Conservation (phyloP, 2,113 vertebrate species). For the Lasiurus borealis region DNA sequence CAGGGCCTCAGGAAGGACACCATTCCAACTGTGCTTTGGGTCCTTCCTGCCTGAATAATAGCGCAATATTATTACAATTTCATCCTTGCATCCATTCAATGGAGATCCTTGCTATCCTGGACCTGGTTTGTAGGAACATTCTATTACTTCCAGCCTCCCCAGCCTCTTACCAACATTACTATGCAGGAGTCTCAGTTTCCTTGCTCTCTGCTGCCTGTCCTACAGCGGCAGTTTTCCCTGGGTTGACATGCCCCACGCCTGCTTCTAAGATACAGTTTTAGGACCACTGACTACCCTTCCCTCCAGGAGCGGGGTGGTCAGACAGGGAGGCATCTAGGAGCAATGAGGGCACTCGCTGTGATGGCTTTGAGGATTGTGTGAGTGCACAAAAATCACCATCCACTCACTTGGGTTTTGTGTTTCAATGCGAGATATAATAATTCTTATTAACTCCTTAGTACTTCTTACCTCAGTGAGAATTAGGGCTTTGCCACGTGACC, state of each 20-base stretch:
- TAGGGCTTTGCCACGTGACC: not conserved
- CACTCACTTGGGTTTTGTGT: not conserved
- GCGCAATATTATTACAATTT: not conserved
- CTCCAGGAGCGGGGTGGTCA: not conserved
- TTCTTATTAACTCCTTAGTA: not conserved
- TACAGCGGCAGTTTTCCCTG: not conserved
- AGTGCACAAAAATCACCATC: not conserved
- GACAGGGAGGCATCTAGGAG: not conserved
- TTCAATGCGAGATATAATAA: not conserved
- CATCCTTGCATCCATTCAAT: not conserved
- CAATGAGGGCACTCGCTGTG: not conserved
- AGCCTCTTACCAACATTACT: not conserved
- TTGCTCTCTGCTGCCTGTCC: not conserved
- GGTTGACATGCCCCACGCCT: not conserved
- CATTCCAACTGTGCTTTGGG: fast-evolving
- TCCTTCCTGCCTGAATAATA: not conserved
- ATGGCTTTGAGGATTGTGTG: not conserved
- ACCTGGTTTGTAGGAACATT: not conserved
- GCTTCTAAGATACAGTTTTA: not conserved
- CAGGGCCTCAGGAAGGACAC: not conserved
- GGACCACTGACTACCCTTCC: not conserved
- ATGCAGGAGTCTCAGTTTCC: not conserved
- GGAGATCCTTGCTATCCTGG: not conserved
- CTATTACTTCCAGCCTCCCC: not conserved
- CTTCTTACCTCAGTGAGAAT: not conserved